Evolutionary conservation across 2,113 vertebrate species (phyloP), one percentile per base, ranked within the genome.

Genomic region (Syngnathus typhle): DNA sequence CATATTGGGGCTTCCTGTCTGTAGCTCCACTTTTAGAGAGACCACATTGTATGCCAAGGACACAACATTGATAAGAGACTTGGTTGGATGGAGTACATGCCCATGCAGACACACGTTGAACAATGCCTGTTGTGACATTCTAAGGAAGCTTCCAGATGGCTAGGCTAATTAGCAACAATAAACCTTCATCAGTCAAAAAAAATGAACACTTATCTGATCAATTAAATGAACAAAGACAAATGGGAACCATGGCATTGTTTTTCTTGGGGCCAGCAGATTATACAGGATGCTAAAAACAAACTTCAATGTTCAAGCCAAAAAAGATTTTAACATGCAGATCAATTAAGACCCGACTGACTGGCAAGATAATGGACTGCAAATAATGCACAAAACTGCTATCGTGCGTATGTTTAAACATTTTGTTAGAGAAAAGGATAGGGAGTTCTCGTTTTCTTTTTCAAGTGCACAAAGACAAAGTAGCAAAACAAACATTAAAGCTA

Each of bases 141-240:
- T 72, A 60, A 84, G 87, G 85, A 89, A 85, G 76, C 77, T 51
- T 74, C 47, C 6, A 59, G 74, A 80, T 51, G 11, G 60, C 56
- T 69, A 44, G 46, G 68, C 77, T 78, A 84, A 88, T 83, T 78
- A 85, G 84, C 73, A 73, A 85, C 74, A 85, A 83, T 75, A 88
- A 84, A 46, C 36, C 27, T 70, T 64, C 58, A 59, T 23, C 15
- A 62, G 72, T 67, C 72, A 83, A 89, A 74, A 74, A 74, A 77
- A 71, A 69, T 1, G 64, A 23, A 36, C 1, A 23, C 77, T 84
- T 88, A 87, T 85, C 85, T 84, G 82, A 85, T 90, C 70, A 74
- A 77, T 71, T 74, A 78, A 78, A 85, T 81, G 80, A 85, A 75
- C 82, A 83, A 78, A 82, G 78, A 88, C 82, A 80, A 88, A 79